These are phyloP conservation scores for Eupsilia transversa DNA, from an alignment of 2,888 invertebrate genomes.

Conservation along the genomic window DNA sequence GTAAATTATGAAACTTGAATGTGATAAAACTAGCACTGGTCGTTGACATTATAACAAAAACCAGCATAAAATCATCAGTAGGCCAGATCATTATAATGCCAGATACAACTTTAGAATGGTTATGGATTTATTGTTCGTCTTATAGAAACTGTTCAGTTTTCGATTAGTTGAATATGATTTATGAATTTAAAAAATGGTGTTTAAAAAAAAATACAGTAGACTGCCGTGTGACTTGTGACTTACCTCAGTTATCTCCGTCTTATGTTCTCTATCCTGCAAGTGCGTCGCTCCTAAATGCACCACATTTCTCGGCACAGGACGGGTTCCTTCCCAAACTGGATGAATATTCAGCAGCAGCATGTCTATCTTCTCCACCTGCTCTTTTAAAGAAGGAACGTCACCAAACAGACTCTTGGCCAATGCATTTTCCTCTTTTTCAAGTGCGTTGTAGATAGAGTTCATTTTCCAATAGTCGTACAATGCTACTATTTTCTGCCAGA, in stretches of 20 bases:
- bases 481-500: conserved; percentile 36
- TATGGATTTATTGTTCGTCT: background rate
- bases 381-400: conserved; percentile 37
- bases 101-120: background rate
- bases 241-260: conserved; percentile 24
- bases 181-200: too few species aligned
- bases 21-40: background rate
- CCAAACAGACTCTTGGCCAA: conserved; percentile 42
- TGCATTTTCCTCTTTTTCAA: conserved; percentile 44
- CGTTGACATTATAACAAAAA: background rate
- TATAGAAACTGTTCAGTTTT: background rate
- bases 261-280: conserved; percentile 24
- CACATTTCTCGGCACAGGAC: conserved; percentile 44
- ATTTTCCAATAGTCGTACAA: conserved; percentile 47
- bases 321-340: conserved; percentile 48
- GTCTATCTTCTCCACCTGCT: conserved; percentile 28
- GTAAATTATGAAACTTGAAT: background rate
- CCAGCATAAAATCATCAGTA: background rate
- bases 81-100: background rate
- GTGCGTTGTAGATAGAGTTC: conserved; percentile 32
- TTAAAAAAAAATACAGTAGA: too few species aligned
- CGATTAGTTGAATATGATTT: too few species aligned
- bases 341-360: conserved; percentile 37
- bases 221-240: background rate
- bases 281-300: conserved; percentile 47